These are phyloP conservation scores for Ceratosolen solmsi DNA, from an alignment of 1,140 invertebrate genomes.

Conservation along the genomic window DNA sequence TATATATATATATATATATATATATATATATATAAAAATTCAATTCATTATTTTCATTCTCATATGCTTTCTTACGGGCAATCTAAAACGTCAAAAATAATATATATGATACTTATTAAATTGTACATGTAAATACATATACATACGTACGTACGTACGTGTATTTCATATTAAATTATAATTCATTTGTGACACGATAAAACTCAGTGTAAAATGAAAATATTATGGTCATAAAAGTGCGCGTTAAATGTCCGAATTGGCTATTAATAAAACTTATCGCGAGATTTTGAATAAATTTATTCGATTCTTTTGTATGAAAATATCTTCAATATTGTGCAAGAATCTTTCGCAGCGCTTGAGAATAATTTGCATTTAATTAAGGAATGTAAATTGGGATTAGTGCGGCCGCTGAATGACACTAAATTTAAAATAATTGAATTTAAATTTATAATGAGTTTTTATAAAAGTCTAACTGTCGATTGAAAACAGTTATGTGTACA, in stretches of 20 bases:
- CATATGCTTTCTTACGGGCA: too few species aligned
- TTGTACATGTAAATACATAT: too few species aligned
- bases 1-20: too few species aligned
- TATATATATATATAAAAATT: too few species aligned
- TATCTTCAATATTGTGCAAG: not conserved
- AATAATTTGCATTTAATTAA: not conserved
- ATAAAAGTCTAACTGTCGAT: not conserved
- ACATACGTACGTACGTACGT: too few species aligned
- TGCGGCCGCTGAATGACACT: not conserved
- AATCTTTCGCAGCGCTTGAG: not conserved
- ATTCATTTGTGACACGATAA: not conserved
- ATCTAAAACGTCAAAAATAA: too few species aligned
- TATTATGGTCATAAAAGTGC: not conserved
- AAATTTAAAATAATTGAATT: not conserved
- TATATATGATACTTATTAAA: too few species aligned
- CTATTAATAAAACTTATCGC: not conserved
- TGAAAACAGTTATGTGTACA: not conserved
- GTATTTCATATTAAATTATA: not conserved
- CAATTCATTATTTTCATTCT: too few species aligned
- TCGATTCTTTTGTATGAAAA: not conserved
- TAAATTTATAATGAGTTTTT: not conserved
- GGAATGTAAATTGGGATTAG: not conserved
- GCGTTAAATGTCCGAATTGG: not conserved
- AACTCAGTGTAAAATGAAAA: not conserved
- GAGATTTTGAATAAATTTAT: not conserved